Evolutionary conservation across 1,140 invertebrate species (phyloP).

Genomic region (Bombus ignitus): DNA sequence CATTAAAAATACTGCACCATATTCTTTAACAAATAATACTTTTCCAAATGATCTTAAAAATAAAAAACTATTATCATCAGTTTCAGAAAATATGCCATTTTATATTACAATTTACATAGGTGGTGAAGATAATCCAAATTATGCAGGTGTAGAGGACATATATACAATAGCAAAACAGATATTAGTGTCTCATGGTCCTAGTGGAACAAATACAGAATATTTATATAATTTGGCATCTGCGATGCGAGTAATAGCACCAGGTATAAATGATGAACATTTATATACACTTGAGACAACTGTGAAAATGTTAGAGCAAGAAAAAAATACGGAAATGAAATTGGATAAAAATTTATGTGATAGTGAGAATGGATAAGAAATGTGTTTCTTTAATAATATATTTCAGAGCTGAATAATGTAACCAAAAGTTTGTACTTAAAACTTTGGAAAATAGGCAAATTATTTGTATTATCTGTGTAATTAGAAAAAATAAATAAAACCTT

Average conservation of each 20-base stretch:
- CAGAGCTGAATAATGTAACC: neutral
- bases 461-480: conserved; percentile 11
- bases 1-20: conserved; percentile 23
- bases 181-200: conserved; percentile 88
- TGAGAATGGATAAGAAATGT: conserved; percentile 6
- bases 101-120: conserved; percentile 93
- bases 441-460: neutral
- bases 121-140: conserved; percentile 90
- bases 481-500: neutral
- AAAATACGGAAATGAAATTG: conserved; percentile 46
- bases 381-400: neutral
- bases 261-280: conserved; percentile 89
- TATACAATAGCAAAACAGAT: conserved; percentile 92
- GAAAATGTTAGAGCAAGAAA: conserved; percentile 74
- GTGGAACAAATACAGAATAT: conserved; percentile 95
- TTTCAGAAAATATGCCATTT: conserved; percentile 83
- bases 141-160: conserved; percentile 88
- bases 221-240: conserved; percentile 91
- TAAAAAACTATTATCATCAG: conserved; percentile 6
- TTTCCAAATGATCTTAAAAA: conserved; percentile 1
- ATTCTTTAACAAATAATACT: neutral
- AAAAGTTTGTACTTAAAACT: neutral
- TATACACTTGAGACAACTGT: conserved; percentile 88
- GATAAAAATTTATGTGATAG: conserved; percentile 39
- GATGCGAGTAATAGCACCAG: conserved; percentile 89